These are phyloP conservation scores for Eucera pruinosa DNA, from an alignment of 2,888 invertebrate species.

Conservation along the genomic window DNA sequence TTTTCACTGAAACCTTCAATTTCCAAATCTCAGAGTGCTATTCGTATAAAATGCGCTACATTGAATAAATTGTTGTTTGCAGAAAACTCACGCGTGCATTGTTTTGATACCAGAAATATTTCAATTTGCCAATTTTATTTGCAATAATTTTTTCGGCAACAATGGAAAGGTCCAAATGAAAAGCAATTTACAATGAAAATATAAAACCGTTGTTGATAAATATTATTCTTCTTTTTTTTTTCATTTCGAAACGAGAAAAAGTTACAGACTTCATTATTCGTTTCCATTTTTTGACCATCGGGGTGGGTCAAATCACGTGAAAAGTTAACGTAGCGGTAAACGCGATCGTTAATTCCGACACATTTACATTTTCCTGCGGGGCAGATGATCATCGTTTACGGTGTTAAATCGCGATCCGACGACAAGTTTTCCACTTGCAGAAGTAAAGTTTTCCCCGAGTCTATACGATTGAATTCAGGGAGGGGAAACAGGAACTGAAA, in stretches of 20 bases:
- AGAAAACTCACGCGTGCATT: too few relatives aligned
- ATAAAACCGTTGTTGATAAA: neutral
- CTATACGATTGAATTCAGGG: constrained; percentile 32
- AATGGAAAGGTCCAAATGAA: neutral
- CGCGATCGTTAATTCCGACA: constrained; percentile 8
- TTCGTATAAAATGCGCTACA: neutral
- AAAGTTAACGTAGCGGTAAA: constrained; percentile 9
- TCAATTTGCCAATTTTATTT: neutral
- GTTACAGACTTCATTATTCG: neutral
- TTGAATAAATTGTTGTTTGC: neutral
- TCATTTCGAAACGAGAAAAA: too few relatives aligned
- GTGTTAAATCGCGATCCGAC: constrained; percentile 48
- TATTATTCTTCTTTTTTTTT: neutral
- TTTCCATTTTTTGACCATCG: neutral
- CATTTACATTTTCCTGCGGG: constrained; percentile 19
- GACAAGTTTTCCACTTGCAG: constrained; percentile 55
- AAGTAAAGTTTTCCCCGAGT: constrained; percentile 39
- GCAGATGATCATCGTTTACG: constrained; percentile 34
- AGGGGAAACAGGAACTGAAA: constrained; percentile 12
- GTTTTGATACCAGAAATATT: neutral
- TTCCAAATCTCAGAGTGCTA: too few relatives aligned
- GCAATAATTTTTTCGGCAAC: neutral
- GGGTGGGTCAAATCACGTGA: neutral
- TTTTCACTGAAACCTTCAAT: too few relatives aligned
- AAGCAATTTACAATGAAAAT: neutral